A percentile compares a stretch with the other conserved stretches of the same genome.
These are phyloP conservation scores for Shinisaurus crocodilurus DNA, from an alignment of 2,113 vertebrate species.

Conservation along the genomic window DNA sequence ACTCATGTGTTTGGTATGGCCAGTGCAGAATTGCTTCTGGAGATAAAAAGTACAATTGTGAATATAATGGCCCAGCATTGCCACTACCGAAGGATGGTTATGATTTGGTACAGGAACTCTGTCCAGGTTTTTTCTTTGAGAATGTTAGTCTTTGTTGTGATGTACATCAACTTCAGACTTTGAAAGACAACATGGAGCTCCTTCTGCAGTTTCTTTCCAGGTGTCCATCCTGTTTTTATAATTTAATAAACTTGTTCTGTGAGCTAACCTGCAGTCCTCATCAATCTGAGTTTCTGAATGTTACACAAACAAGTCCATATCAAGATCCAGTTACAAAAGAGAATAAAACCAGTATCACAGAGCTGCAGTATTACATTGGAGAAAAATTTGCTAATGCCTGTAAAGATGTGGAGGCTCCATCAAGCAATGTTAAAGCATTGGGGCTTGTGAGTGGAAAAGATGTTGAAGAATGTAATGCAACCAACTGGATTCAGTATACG, in stretches of 20 bases:
- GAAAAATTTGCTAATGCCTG: conserved; percentile 88
- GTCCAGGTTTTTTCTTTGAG: conserved; percentile 86
- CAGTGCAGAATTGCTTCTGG: conserved; percentile 82
- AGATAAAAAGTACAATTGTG: conserved; percentile 92
- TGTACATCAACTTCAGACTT: conserved; percentile 86
- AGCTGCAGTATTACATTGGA: conserved; percentile 88
- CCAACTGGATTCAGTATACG: conserved; percentile 97
- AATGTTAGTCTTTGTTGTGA: conserved; percentile 88
- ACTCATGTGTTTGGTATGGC: conserved; percentile 91
- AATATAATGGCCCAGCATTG: conserved; percentile 85
- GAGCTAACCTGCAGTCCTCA: conserved; percentile 94
- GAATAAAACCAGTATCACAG: conserved; percentile 76
- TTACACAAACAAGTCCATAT: conserved; percentile 76
- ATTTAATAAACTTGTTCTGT: conserved; percentile 95
- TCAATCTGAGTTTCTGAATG: conserved; percentile 90
- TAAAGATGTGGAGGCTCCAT: conserved; percentile 92
- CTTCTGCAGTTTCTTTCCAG: conserved; percentile 97
- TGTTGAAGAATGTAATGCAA: conserved; percentile 87
- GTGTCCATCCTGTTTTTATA: conserved; percentile 94
- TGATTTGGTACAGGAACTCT: conserved; percentile 90
- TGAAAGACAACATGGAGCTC: conserved; percentile 90
- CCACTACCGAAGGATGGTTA: conserved; percentile 81
- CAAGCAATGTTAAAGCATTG: conserved; percentile 92
- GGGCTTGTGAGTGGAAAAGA: conserved; percentile 90
- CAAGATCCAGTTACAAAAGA: conserved; percentile 58